These are phyloP conservation scores for Gonatopus flavifemur DNA, from an alignment of 1,140 invertebrate genomes.

Conservation along the genomic window DNA sequence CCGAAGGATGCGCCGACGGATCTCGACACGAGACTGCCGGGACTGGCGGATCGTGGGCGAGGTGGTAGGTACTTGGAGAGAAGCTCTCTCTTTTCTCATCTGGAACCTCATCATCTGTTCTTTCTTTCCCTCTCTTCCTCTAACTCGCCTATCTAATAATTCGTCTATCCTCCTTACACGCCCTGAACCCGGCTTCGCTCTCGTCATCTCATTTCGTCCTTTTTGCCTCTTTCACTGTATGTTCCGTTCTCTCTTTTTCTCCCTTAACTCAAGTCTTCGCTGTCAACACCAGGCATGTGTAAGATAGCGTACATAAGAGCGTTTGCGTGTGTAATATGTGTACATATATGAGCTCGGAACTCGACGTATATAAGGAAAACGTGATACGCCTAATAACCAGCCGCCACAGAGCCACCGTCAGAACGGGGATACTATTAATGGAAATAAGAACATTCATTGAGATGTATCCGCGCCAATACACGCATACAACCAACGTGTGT, in stretches of 20 bases:
- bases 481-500: no score
- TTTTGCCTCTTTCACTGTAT: slow-evolving; percentile 9
- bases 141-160: slow-evolving; percentile 2
- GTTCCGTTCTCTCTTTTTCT: slow-evolving; percentile 8
- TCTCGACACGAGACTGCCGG: slow-evolving; percentile 47
- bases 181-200: slow-evolving; percentile 7
- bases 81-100: slow-evolving; percentile 20
- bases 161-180: slow-evolving; percentile 8
- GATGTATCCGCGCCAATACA: no score
- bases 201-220: slow-evolving; percentile 10
- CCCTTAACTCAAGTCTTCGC: slow-evolving; percentile 8
- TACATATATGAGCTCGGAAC: no score
- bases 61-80: slow-evolving; percentile 26
- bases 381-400: no score
- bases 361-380: not conserved
- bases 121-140: slow-evolving; percentile 8
- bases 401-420: no score
- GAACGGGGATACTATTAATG: no score
- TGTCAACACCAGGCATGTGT: slow-evolving; percentile 24
- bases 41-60: slow-evolving; percentile 29
- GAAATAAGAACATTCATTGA: no score
- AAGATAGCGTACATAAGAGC: not conserved
- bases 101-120: slow-evolving; percentile 10
- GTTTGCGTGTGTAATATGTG: not conserved
- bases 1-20: slow-evolving; percentile 39